Evolutionary conservation across 1,140 invertebrate genomes (phyloP).

Genomic region (Chymomyza costata): DNA sequence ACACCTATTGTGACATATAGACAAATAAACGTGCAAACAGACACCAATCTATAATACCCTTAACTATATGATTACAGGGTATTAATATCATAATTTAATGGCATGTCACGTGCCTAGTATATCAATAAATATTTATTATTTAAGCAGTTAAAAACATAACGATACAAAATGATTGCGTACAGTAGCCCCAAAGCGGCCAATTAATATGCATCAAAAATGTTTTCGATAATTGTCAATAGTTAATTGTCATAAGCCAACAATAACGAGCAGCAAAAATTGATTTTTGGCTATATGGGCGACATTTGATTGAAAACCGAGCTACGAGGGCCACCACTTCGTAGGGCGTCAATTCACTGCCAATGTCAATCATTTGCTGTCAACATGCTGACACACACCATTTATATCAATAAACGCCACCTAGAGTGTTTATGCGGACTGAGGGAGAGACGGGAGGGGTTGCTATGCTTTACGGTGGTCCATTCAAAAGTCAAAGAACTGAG

Average conservation of each 20-base stretch:
- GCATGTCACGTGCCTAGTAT: slow-evolving; percentile 58
- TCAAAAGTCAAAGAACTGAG: slow-evolving; percentile 43
- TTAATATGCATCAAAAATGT: slow-evolving; percentile 67
- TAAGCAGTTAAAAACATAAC: slow-evolving; percentile 53
- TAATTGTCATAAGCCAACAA: slow-evolving; percentile 54
- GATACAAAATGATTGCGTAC: slow-evolving; percentile 44
- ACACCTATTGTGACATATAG: too few relatives aligned
- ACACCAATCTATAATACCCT: too few relatives aligned
- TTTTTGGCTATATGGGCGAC: slow-evolving; percentile 51
- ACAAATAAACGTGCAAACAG: too few relatives aligned
- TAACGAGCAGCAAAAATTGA: slow-evolving; percentile 63
- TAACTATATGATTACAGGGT: too few relatives aligned
- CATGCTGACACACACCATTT: slow-evolving; percentile 40
- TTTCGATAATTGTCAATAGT: slow-evolving; percentile 5
- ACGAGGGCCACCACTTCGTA: slow-evolving; percentile 26
- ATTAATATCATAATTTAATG: slow-evolving; percentile 14
- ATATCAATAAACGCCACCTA: slow-evolving; percentile 42
- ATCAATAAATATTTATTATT: slow-evolving; percentile 52
- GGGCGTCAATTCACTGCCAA: slow-evolving; percentile 21
- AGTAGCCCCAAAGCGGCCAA: slow-evolving; percentile 38
- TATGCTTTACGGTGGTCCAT: slow-evolving; percentile 34
- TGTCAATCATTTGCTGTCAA: slow-evolving; percentile 18
- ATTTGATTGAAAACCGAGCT: slow-evolving; percentile 42
- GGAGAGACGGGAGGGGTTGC: neutral
- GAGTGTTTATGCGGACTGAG: neutral